phyloP scores from a whole-genome alignment of 2,797 vertebrate species.

The Rhinatrema bivittatum region DNA sequence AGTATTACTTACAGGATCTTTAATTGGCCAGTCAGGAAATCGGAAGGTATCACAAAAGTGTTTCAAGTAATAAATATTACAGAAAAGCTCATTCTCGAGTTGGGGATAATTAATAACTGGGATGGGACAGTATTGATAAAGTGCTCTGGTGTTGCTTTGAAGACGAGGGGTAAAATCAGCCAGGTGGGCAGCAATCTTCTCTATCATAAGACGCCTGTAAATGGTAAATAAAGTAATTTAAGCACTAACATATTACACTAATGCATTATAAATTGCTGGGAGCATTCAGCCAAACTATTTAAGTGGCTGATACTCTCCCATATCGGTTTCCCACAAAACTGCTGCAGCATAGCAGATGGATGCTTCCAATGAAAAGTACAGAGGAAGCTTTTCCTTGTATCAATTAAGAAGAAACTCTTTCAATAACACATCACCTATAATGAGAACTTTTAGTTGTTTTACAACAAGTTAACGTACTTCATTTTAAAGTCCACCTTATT shows the following conservation, averaged over 20 bases:
- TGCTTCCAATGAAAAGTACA: too few relatives aligned
- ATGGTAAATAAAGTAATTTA: slow-evolving; percentile 12
- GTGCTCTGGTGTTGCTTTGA: slow-evolving; percentile 93
- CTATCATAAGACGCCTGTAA: slow-evolving; percentile 91
- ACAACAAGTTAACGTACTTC: too few relatives aligned
- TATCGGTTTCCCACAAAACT: too few relatives aligned
- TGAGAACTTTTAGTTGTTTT: too few relatives aligned
- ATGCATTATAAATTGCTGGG: neutral
- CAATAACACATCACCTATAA: too few relatives aligned
- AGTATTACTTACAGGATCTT: slow-evolving; percentile 79
- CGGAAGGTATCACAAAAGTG: slow-evolving; percentile 86
- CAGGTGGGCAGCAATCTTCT: slow-evolving; percentile 94
- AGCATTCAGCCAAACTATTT: neutral
- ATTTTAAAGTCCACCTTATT: too few relatives aligned
- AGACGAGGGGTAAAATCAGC: slow-evolving; percentile 95
- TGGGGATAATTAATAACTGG: slow-evolving; percentile 93
- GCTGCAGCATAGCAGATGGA: too few relatives aligned
- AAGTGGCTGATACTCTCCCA: too few relatives aligned
- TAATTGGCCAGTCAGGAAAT: slow-evolving; percentile 95
- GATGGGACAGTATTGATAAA: slow-evolving; percentile 97
- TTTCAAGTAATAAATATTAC: slow-evolving; percentile 98
- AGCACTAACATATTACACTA: too few relatives aligned
- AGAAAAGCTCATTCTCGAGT: slow-evolving; percentile 93
- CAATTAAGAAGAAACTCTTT: too few relatives aligned
- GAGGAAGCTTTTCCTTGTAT: too few relatives aligned